Conservation (phyloP, 2,113 vertebrate genomes). For the Desmodus rotundus region DNA sequence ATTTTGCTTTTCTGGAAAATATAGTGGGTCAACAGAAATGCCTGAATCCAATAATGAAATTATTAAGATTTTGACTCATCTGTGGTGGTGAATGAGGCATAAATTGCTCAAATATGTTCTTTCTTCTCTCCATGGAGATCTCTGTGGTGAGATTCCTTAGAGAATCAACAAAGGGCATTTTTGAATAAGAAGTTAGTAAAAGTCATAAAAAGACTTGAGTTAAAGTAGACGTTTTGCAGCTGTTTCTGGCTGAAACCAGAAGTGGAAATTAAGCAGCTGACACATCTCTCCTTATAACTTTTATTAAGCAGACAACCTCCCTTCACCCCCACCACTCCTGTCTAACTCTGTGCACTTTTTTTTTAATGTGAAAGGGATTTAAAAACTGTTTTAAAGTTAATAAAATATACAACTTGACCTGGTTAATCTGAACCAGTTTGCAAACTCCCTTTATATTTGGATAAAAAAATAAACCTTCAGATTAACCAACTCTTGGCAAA, state of each 20-base stretch:
- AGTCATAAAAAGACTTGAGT: slow-evolving; percentile 58
- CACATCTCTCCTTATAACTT: slow-evolving; percentile 60
- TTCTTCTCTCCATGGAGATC: slow-evolving; percentile 4
- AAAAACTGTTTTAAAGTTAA: slow-evolving; percentile 58
- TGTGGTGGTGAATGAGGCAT: background rate
- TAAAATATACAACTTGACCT: slow-evolving; percentile 61
- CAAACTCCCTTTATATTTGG: slow-evolving; percentile 67
- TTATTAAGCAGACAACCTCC: slow-evolving; percentile 46
- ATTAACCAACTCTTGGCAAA: slow-evolving; percentile 71
- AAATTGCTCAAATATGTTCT: background rate
- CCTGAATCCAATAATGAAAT: background rate
- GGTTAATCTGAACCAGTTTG: slow-evolving; percentile 68
- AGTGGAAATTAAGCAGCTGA: slow-evolving; percentile 50
- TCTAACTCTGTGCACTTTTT: slow-evolving; percentile 21
- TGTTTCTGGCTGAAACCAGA: slow-evolving; percentile 45
- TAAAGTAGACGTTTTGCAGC: slow-evolving; percentile 55
- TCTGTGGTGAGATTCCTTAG: slow-evolving; percentile 29
- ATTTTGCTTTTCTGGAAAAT: background rate
- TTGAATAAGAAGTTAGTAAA: slow-evolving; percentile 61
- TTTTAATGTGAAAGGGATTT: slow-evolving; percentile 51
- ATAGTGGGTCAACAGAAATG: background rate
- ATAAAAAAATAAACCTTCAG: slow-evolving; percentile 68
- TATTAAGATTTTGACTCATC: slow-evolving; percentile 14
- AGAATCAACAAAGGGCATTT: slow-evolving; percentile 44
- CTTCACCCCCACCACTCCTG: background rate